Percentiles rank a stretch among this genome's conserved stretches.
Evolutionary conservation across 1,140 invertebrate species (phyloP).

Genomic region (Plutomurus gul): DNA sequence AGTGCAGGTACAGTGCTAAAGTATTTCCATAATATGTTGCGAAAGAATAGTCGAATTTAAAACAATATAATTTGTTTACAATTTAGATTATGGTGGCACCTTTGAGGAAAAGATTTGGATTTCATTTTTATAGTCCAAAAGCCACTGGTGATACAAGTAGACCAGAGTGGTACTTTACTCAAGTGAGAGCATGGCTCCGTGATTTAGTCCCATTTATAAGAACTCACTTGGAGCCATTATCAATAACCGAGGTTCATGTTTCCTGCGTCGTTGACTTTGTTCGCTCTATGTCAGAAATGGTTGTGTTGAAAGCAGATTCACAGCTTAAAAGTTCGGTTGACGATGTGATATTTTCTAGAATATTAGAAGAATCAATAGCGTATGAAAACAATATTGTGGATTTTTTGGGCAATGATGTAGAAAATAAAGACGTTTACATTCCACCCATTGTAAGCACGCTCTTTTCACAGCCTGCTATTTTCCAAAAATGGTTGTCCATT

Average conservation of each 20-base stretch:
- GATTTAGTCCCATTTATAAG: slow-evolving; percentile 49
- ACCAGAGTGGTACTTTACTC: slow-evolving; percentile 54
- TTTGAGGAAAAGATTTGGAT: slow-evolving; percentile 48
- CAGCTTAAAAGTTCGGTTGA: slow-evolving; percentile 36
- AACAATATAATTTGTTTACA: not conserved
- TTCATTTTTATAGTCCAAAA: slow-evolving; percentile 49
- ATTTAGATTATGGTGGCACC: slow-evolving; percentile 48
- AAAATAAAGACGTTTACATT: slow-evolving; percentile 13
- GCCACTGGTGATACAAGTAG: slow-evolving; percentile 40
- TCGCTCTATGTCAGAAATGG: slow-evolving; percentile 42
- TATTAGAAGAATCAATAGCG: slow-evolving; percentile 50
- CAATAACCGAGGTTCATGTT: not conserved
- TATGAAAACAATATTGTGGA: slow-evolving; percentile 47
- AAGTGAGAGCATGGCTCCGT: slow-evolving; percentile 50
- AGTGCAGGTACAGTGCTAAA: slow-evolving; percentile 12
- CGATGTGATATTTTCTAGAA: slow-evolving; percentile 47
- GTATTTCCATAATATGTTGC: not conserved
- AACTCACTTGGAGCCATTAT: slow-evolving; percentile 42
- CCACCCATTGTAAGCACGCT: slow-evolving; percentile 49
- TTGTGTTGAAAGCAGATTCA: slow-evolving; percentile 47
- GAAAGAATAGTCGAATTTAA: not conserved
- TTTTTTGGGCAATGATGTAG: slow-evolving; percentile 33
- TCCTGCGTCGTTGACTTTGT: slow-evolving; percentile 48
- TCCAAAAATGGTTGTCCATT: slow-evolving; percentile 49
- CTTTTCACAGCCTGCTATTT: slow-evolving; percentile 47